Conservation (phyloP, 2,888 invertebrate species). For the Sicus ferrugineus region DNA sequence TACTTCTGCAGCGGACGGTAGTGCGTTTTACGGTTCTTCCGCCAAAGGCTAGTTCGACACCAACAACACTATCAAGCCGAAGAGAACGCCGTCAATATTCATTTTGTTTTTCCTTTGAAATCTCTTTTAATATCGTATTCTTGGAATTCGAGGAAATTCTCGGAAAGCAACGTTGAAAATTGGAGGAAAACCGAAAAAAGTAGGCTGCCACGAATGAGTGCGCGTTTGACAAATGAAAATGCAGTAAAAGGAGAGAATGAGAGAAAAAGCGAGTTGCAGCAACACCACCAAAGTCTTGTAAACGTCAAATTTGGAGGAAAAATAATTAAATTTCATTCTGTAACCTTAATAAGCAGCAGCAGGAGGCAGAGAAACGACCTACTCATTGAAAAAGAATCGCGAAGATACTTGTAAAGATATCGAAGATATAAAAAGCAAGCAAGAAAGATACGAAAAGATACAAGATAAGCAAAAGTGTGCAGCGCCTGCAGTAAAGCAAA, state of each 20-base stretch:
- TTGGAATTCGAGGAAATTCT: constrained; percentile 24
- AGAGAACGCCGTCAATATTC: not conserved
- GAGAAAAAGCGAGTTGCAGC: not conserved
- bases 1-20: constrained; percentile 14
- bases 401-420: not conserved
- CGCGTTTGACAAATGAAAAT: not conserved
- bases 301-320: constrained; percentile 23
- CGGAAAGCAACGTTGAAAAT: constrained; percentile 22
- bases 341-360: constrained; percentile 13
- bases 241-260: constrained; percentile 3
- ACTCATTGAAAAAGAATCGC: not conserved
- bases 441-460: not conserved
- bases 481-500: not conserved
- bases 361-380: not conserved
- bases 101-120: constrained; percentile 23
- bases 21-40: too few species aligned
- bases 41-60: constrained; percentile 13
- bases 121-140: constrained; percentile 29
- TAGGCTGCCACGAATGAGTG: not conserved
- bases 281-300: constrained; percentile 2
- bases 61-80: not conserved
- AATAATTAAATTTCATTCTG: constrained; percentile 30
- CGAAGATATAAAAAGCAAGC: not conserved
- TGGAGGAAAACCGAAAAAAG: not conserved
- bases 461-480: not conserved